Base-by-base conservation (phyloP, 2,797 vertebrate genomes). In the Rhincodon typus region DNA sequence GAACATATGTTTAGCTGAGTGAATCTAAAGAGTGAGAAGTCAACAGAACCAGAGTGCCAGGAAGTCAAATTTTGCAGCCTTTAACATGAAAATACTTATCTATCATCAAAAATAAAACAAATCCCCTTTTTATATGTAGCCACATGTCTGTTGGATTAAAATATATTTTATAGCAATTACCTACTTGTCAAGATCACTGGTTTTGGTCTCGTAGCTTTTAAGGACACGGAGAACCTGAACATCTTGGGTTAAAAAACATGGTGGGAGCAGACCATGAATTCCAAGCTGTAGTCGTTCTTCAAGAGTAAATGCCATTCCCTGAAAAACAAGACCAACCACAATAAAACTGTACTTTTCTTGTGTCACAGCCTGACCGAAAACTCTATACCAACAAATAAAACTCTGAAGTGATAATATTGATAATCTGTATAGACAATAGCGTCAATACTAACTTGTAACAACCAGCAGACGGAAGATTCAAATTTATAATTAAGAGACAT, bases 301-400 rank as follows among this genome's bases (percentile, higher is more conserved):
- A 96, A 99, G 98, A 0, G 98, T 99, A 97, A 99, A 99, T 4
- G 98, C 99, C 99, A 99, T 99, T 74, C 99, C 99, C 99, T 99
- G 96, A 91, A 96, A 96, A 96, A 96, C 94, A 95, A 50, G 23
- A 91, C 21, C n/a, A 27, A 42, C 38, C 8, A 25, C n/a, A 93
- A 93, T 69, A 38, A 42, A 93, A 93, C 1, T 38, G 2, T 66
- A 93, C 7, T 42, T 10, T 38, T 69, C 19, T n/a, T 3, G 19
- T 93, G 66, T 19, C 57, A 13, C 15, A 88, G 86, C 19, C 21
- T 86, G 42, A 50, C 46, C 46, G 46, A 3, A 50, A 50, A 50
- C 46, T 91, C 15, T 66, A 30, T 19, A 38, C 27, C 25, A 90
- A 66, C 88, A 93, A 93, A 67, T 27, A 93, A 93, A 67, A 7